These are phyloP conservation scores for Merops nubicus DNA, from an alignment of 2,113 vertebrate species.

Conservation along the genomic window DNA sequence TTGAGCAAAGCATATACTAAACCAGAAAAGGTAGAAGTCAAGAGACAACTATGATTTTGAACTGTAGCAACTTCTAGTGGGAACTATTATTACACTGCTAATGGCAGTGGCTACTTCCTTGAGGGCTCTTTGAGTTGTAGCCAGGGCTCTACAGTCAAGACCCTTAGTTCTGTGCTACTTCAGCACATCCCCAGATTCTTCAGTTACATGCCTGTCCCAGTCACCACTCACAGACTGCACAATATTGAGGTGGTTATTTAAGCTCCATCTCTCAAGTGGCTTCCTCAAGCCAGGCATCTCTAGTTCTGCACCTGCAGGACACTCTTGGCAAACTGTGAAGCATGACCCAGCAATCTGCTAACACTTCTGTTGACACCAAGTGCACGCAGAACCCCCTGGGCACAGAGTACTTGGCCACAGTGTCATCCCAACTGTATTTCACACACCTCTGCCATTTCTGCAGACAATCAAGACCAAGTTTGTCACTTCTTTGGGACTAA, in stretches of 20 bases:
- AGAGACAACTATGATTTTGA: background rate
- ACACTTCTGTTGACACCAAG: background rate
- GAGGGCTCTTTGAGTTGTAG: background rate
- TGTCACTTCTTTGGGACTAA: background rate
- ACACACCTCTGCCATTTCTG: background rate
- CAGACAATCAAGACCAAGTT: background rate
- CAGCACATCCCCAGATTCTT: background rate
- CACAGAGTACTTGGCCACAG: background rate
- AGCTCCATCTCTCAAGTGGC: background rate
- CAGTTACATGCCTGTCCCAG: background rate
- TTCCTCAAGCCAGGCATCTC: background rate
- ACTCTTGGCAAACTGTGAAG: background rate
- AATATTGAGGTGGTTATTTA: background rate
- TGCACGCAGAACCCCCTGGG: background rate
- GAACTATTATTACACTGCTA: background rate
- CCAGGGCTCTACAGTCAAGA: background rate
- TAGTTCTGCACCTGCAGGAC: background rate
- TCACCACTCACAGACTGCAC: background rate
- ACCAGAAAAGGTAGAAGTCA: background rate
- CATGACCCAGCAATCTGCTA: background rate
- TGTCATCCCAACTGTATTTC: background rate
- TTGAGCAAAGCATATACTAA: background rate
- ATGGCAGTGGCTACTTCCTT: background rate
- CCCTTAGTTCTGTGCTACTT: background rate
- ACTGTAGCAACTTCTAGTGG: background rate